These are phyloP conservation scores for Ctenopoma kingsleyae DNA, from an alignment of 2,797 vertebrate genomes.

Conservation along the genomic window DNA sequence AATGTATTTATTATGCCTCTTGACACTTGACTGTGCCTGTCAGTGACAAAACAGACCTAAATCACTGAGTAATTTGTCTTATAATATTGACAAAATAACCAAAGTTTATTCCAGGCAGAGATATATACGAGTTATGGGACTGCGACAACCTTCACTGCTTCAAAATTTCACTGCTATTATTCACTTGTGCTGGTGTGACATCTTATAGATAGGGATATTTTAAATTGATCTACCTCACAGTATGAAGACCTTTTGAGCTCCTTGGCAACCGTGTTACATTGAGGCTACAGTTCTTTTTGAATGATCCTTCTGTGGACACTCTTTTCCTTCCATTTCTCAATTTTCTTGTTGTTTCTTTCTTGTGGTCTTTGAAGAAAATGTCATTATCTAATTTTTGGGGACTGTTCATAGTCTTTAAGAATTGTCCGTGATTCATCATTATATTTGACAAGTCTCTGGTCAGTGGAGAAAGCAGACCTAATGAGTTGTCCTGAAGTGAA, in stretches of 20 bases:
- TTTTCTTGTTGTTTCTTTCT: not conserved
- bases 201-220: slow-evolving; percentile 46
- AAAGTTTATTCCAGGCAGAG: not conserved
- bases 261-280: slow-evolving; percentile 8
- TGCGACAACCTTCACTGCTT: slow-evolving; percentile 41
- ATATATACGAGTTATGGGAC: slow-evolving; percentile 26
- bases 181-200: slow-evolving; percentile 30
- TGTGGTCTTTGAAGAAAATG: slow-evolving; percentile 22
- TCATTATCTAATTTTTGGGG: not conserved
- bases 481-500: not conserved
- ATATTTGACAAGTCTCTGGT: slow-evolving; percentile 1
- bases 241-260: slow-evolving; percentile 7
- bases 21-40: slow-evolving; percentile 10
- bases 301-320: not conserved
- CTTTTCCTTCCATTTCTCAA: not conserved
- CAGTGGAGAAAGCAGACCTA: not conserved
- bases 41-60: slow-evolving; percentile 19
- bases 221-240: slow-evolving; percentile 33
- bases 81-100: slow-evolving; percentile 14
- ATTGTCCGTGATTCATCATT: not conserved
- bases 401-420: not conserved
- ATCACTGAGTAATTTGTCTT: slow-evolving; percentile 26
- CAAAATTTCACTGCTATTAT: slow-evolving; percentile 19
- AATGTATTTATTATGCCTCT: slow-evolving; percentile 10
- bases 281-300: not conserved